Evolutionary conservation across 2,797 vertebrate species (phyloP).

Genomic region (Acipenser oxyrinchus): DNA sequence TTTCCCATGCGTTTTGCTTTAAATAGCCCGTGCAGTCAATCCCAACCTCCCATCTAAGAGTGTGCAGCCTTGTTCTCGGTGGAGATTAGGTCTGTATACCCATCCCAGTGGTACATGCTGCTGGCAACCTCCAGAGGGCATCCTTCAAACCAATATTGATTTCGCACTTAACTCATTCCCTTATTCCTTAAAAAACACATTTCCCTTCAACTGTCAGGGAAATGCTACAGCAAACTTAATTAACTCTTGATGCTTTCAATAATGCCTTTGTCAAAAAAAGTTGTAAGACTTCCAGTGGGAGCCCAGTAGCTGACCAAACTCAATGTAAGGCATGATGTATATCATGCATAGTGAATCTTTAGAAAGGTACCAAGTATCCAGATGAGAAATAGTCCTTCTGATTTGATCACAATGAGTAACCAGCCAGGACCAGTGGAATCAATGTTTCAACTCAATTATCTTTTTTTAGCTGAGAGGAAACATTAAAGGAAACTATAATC

Average conservation of each 20-base stretch:
- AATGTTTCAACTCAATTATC: no score
- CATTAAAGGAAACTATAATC: neutral
- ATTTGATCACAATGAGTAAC: no score
- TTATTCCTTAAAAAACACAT: conserved; percentile 19
- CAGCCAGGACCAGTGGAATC: no score
- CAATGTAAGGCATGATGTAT: no score
- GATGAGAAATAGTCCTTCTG: no score
- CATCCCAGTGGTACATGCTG: conserved; percentile 26
- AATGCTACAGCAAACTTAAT: conserved; percentile 45
- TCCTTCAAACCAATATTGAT: conserved; percentile 47
- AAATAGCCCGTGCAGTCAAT: conserved; percentile 34
- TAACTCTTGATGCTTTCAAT: conserved; percentile 24
- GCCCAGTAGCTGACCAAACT: no score
- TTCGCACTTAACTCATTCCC: conserved; percentile 35
- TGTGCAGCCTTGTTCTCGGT: conserved; percentile 7
- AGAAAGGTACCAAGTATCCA: no score
- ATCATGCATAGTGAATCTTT: no score
- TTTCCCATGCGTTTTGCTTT: conserved; percentile 25
- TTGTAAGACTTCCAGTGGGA: no score
- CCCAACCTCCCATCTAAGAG: conserved; percentile 19
- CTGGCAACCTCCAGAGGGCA: conserved; percentile 52
- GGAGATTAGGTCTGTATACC: conserved; percentile 26
- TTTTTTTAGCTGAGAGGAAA: neutral
- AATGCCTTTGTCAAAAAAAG: conserved; percentile 12
- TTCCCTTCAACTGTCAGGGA: conserved; percentile 25